Conservation (phyloP, 2,888 invertebrate genomes). For the Oxystoma pomonae region DNA sequence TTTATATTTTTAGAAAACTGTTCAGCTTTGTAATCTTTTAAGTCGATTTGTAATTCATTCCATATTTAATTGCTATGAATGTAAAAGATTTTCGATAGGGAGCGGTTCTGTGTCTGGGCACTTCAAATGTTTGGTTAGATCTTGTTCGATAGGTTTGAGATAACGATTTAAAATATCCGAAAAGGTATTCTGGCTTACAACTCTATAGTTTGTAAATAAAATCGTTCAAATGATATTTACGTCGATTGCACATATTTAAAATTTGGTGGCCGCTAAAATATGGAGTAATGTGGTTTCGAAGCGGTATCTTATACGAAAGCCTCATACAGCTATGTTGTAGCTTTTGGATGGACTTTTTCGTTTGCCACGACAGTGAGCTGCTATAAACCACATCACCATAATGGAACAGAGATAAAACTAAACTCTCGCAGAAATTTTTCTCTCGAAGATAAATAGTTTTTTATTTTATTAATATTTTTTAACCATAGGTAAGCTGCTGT, state of each 20-base stretch:
- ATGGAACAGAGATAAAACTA: background rate
- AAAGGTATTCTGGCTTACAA: too few species aligned
- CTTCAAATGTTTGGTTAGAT: too few species aligned
- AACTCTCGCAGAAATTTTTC: background rate
- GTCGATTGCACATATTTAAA: too few species aligned
- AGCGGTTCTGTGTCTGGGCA: too few species aligned
- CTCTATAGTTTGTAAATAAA: too few species aligned
- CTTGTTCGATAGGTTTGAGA: too few species aligned
- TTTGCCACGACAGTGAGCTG: conserved; percentile 1
- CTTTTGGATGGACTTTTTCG: background rate
- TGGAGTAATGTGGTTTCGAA: background rate
- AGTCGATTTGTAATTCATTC: background rate
- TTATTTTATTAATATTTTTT: background rate
- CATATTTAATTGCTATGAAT: background rate
- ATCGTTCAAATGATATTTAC: too few species aligned
- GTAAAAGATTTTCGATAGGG: too few species aligned
- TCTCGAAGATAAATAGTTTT: background rate
- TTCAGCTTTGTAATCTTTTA: background rate
- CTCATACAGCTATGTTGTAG: background rate
- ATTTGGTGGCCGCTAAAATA: background rate
- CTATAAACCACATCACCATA: background rate
- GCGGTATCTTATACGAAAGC: background rate
- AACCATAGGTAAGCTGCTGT: background rate
- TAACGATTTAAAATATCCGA: too few species aligned
- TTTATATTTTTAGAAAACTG: background rate